Conservation (phyloP, 2,888 invertebrate genomes). For the Drosophila mayaguana region DNA sequence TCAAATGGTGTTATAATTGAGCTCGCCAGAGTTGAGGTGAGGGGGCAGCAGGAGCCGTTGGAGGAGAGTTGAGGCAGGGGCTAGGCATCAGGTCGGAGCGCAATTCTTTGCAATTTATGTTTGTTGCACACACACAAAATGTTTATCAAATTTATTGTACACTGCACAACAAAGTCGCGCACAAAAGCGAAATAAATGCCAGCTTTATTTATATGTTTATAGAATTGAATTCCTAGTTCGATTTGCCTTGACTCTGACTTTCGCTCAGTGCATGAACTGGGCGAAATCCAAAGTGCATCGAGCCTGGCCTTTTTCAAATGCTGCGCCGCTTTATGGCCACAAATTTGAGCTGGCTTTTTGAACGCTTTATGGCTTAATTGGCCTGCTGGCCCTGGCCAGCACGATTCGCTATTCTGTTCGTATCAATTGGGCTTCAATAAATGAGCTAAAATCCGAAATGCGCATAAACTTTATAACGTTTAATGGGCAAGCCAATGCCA, state of each 20-base stretch:
- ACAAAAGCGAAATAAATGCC: background rate
- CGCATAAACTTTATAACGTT: conserved; percentile 77
- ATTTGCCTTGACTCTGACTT: no score
- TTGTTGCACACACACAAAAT: conserved; percentile 26
- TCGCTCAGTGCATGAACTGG: conserved; percentile 31
- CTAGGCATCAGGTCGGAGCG: background rate
- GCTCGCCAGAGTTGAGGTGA: conserved; percentile 8
- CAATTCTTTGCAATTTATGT: conserved; percentile 26
- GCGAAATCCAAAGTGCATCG: conserved; percentile 51
- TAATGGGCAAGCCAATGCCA: conserved; percentile 70
- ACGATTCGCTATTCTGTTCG: background rate
- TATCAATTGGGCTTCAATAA: conserved; percentile 60
- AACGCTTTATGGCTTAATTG: conserved; percentile 79
- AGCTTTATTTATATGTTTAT: background rate
- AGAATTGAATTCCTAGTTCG: background rate
- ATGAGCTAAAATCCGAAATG: conserved; percentile 55
- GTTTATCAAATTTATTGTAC: conserved; percentile 31
- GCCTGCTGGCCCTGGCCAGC: conserved; percentile 36
- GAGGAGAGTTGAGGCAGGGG: no score
- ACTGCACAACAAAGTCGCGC: conserved; percentile 8
- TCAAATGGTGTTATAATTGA: conserved; percentile 64
- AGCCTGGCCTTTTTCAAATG: conserved; percentile 55
- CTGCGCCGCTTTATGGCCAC: conserved; percentile 71
- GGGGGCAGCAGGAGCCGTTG: background rate
- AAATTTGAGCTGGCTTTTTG: conserved; percentile 79